Percentiles rank a stretch among this genome's conserved stretches.
Conservation (phyloP, 2,888 invertebrate genomes). For the Netelia melanura region DNA sequence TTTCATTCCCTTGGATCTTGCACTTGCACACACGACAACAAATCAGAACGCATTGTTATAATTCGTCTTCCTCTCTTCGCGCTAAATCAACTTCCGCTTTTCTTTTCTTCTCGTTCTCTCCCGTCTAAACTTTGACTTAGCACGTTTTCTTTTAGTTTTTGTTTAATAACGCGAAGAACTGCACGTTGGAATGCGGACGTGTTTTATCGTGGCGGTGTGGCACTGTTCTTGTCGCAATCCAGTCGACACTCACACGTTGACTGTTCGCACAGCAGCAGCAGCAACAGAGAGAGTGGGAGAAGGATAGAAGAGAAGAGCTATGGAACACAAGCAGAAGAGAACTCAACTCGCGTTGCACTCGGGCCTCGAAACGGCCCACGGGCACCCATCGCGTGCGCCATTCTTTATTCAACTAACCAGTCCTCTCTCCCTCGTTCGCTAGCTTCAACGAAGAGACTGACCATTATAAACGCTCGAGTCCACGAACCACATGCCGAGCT, state of each 20-base stretch:
- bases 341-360: slow-evolving; percentile 20
- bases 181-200: slow-evolving; percentile 44
- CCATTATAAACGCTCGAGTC: slow-evolving; percentile 50
- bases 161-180: not conserved
- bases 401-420: slow-evolving; percentile 16
- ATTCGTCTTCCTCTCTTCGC: not conserved
- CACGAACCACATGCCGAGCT: slow-evolving; percentile 26
- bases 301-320: not conserved
- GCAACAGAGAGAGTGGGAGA: not conserved
- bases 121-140: not conserved
- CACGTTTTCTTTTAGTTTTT: not conserved
- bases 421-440: slow-evolving; percentile 41
- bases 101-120: not conserved
- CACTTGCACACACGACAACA: slow-evolving; percentile 1
- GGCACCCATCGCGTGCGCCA: slow-evolving; percentile 52
- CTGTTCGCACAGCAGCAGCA: not conserved
- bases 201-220: not conserved
- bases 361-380: slow-evolving; percentile 33
- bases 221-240: not conserved
- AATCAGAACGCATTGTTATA: slow-evolving; percentile 12
- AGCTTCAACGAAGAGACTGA: slow-evolving; percentile 52
- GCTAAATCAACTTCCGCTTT: not conserved
- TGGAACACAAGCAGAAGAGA: not conserved
- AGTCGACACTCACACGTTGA: not conserved
- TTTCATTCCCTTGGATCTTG: slow-evolving; percentile 6